Evolutionary conservation across 2,113 vertebrate species (phyloP), one percentile per base, ranked within the genome.

Genomic region (Carollia perspicillata): DNA sequence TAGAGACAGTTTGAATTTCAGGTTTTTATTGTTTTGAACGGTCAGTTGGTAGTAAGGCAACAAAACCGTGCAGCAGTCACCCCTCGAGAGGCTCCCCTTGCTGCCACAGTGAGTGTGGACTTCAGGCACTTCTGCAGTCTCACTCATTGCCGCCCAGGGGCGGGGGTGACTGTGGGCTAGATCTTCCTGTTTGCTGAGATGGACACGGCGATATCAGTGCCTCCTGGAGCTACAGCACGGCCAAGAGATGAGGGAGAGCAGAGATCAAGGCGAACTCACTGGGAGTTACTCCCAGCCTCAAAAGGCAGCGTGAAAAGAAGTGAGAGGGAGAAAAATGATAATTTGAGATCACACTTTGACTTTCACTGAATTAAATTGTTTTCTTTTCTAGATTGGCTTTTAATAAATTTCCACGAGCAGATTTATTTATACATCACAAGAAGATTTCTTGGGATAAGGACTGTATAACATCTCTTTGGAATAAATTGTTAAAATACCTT

Each of bases 1-100:
- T 65, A 28, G 20, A 18, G 90, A 85, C 22, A 68, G 68, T 94
- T 88, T 81, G 84, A 42, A 83, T 89, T 88, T 95, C 51, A 69
- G 47, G 60, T 60, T 89, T 96, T 93, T 23, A 20, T 69, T 28
- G 14, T 23, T 51, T 55, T 28, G 35, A 60, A 49, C 66, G 74
- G 60, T 92, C 95, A 18, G 49, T 65, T 92, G 66, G 17, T 26
- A 63, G 55, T 51, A 79, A 89, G 79, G 79, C 23, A 66, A 84
- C 77, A 63, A 75, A 58, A n/a, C 37, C 89, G 28, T 55, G 35
- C 8, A 69, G 72, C n/a, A 55, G 12, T 77, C 30, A 22, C 55
- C 95, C 40, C 75, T 44, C 28, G 35, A 75, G 65, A 87, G 47
- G 74, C 79, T 16, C 10, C 23, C 37, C 53, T 74, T 63, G 88